These are phyloP conservation scores for Trichogramma evanescens DNA, from an alignment of 2,888 invertebrate genomes.

Conservation along the genomic window DNA sequence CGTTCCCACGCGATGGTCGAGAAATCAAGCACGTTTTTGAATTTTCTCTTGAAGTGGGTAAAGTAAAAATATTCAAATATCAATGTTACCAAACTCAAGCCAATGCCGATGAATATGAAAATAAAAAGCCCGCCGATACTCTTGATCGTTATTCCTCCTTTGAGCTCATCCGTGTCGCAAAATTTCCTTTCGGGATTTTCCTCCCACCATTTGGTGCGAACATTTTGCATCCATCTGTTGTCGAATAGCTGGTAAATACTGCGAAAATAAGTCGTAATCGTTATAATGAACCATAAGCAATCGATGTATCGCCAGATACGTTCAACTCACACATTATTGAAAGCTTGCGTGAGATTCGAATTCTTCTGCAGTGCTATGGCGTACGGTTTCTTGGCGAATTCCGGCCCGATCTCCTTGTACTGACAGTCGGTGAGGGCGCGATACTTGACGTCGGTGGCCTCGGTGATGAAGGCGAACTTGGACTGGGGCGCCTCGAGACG, in stretches of 20 bases:
- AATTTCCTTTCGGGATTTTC: constrained; percentile 69
- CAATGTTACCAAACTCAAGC: constrained; percentile 77
- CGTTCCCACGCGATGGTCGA: too few species aligned
- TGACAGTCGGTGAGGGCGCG: constrained; percentile 74
- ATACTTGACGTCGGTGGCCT: constrained; percentile 83
- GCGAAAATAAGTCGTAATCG: neutral
- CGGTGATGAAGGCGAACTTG: constrained; percentile 83
- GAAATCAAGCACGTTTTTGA: neutral
- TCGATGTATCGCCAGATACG: too few species aligned
- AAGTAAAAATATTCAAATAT: constrained; percentile 91
- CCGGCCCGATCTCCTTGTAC: constrained; percentile 84
- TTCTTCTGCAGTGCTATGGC: constrained; percentile 92
- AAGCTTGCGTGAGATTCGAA: constrained; percentile 80
- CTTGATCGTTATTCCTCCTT: constrained; percentile 89
- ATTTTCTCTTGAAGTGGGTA: constrained; percentile 46
- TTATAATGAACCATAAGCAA: too few species aligned
- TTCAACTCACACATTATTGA: constrained; percentile 77
- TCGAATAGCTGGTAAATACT: constrained; percentile 8
- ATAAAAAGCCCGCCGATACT: constrained; percentile 95
- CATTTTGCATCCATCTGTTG: constrained; percentile 58
- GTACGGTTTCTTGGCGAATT: constrained; percentile 90
- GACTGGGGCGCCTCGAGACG: constrained; percentile 51
- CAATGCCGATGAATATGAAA: constrained; percentile 87
- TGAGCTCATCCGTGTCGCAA: constrained; percentile 81
- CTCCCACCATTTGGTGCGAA: constrained; percentile 94